Conservation (phyloP, 2,888 invertebrate species). For the Andrena marginata region DNA sequence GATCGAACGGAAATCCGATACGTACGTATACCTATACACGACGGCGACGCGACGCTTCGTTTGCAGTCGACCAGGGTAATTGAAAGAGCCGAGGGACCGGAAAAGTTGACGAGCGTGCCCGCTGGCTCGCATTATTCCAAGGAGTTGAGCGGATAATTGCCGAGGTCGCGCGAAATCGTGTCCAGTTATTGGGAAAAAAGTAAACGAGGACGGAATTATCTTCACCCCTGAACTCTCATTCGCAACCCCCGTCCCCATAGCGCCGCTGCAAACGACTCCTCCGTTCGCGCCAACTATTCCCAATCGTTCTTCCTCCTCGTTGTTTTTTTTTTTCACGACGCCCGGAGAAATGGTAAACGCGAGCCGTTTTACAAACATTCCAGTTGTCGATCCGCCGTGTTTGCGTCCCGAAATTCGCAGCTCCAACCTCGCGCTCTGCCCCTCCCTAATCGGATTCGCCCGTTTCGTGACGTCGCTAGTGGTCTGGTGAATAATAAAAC, state of each 20-base stretch:
- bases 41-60: slow-evolving; percentile 52
- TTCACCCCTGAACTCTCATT: background rate
- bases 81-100: slow-evolving; percentile 36
- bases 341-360: background rate
- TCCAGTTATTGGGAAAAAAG: slow-evolving; percentile 20
- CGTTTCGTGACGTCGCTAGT: slow-evolving; percentile 5
- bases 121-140: slow-evolving; percentile 51
- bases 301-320: background rate
- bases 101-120: slow-evolving; percentile 43
- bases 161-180: background rate
- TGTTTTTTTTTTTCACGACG: background rate
- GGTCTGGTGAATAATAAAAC: slow-evolving; percentile 22
- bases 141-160: slow-evolving; percentile 49
- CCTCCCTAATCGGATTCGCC: slow-evolving; percentile 12
- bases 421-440: slow-evolving; percentile 4
- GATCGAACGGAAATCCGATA: slow-evolving; percentile 66
- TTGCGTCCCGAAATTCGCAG: slow-evolving; percentile 1
- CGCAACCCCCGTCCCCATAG: background rate
- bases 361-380: background rate
- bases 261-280: background rate
- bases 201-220: background rate
- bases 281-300: background rate
- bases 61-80: slow-evolving; percentile 59
- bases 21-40: slow-evolving; percentile 3
- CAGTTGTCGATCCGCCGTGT: slow-evolving; percentile 1